These are phyloP conservation scores for Pipistrellus nathusii DNA, from an alignment of 2,797 vertebrate genomes.

Conservation along the genomic window DNA sequence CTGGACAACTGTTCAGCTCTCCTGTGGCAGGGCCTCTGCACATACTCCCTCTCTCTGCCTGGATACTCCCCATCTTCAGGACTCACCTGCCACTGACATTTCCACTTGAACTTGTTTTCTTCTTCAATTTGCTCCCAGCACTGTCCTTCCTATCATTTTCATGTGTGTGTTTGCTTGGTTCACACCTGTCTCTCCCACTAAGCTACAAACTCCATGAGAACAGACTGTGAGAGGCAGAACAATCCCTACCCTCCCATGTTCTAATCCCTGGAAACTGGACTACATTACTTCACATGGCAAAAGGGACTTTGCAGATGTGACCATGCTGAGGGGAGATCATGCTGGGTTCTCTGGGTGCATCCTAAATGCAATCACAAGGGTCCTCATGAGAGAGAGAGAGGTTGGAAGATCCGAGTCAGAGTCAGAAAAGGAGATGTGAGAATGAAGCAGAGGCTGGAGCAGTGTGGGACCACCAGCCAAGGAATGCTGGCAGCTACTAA, in stretches of 20 bases:
- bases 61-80: background rate
- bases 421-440: background rate
- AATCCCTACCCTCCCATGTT: background rate
- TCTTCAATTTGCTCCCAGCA: background rate
- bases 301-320: background rate
- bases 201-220: background rate
- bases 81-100: background rate
- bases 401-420: background rate
- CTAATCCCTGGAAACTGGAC: background rate
- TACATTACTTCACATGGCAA: background rate
- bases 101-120: background rate
- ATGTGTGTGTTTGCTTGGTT: background rate
- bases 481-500: background rate
- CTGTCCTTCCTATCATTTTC: background rate
- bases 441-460: too few species aligned
- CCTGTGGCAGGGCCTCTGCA: background rate
- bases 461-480: fast-evolving
- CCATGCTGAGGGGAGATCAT: background rate
- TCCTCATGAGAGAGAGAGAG: background rate
- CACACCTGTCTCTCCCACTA: background rate
- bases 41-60: background rate
- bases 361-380: too few species aligned
- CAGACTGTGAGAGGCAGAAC: background rate
- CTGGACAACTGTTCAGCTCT: background rate
- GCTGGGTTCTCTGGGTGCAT: background rate